Evolutionary conservation across 2,888 invertebrate species (phyloP), one percentile per base, ranked within the genome.

Genomic region (Cantharis nigra): DNA sequence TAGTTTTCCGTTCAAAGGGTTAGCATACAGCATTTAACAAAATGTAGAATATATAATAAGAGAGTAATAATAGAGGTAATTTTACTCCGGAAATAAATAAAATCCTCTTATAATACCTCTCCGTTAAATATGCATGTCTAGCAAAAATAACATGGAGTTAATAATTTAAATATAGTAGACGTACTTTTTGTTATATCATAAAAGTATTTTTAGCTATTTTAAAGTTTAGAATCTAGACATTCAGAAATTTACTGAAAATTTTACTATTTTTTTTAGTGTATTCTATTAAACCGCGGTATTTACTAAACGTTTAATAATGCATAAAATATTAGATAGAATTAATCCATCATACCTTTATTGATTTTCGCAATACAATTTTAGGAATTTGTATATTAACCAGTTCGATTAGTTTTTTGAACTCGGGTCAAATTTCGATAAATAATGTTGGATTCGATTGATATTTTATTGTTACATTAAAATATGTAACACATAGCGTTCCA

Each of bases 181-280:
- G 65, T 13, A 67, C 65, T 67, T 67, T 67, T 67, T 67, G 65
- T 67, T 67, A 67, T 67, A 23, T 67, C 65, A 67, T 67, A 67
- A 67, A 67, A 67, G 49, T 67, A 67, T 67, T 67, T 67, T 67
- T 67, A 67, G 23, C 13, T 13, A 23, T 23, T 49, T 49, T n/a
- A 49, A 49, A 49, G 65, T 67, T 67, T 23, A 23, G 20, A n/a
- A 67, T 67, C 16, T 16, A 16, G 16, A 16, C 16, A 16, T 67
- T 67, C 23, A 14, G 18, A 67, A 23, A 13, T 23, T 23, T 67
- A 67, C 26, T 23, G 49, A 49, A 49, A 49, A 2, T 49, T 49
- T 49, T 49, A n/a, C n/a, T n/a, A 2, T 49, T 49, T 49, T 49
- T n/a, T 49, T 49, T 7, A n/a, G 49, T 49, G 1, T 49, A 49